Base-by-base conservation (phyloP, 2,113 vertebrate genomes). In the Apteryx owenii region DNA sequence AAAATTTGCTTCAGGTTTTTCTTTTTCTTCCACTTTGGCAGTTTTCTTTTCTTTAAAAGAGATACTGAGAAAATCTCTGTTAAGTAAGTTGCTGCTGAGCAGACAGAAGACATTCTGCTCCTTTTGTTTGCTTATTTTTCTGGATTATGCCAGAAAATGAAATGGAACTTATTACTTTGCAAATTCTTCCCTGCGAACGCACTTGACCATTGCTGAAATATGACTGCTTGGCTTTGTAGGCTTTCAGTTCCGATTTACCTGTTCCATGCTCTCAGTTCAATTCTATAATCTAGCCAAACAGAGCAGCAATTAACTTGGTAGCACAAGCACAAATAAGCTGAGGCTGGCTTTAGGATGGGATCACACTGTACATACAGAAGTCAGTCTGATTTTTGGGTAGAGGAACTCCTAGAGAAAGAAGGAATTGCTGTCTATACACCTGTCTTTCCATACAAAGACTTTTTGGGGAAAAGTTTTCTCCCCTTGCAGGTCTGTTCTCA, bases 171-270 rank as follows among this genome's bases (percentile, higher is more conserved):
- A 82, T 85, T 80, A 91, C 61, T 89, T 89, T n/a, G 62, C 42
- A 91, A 96, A 91, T 89, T 92, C 70, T 70, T 80, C 53, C 75
- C 81, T 82, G 50, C 72, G 70, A 95, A 87, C 91, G 46, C 21
- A 85, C 13, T 91, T 85, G 40, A 82, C 40, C 81, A 40, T 54
- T 62, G 42, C 29, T 89, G 77, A 76, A 91, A 70, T 80, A 36
- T 22, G 18, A 89, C 44, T 89, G 1, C 36, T 81, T 64, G 65
- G 29, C 53, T 92, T 95, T 81, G 77, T 58, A 46, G 61, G 12
- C 70, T 95, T 87, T 88, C 87, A 58, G 2, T 77, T 93, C 73
- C 58, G 51, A 85, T 89, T 79, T 89, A 40, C 28, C 58, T 65
- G 69, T 79, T 58, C 73, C 86, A 10, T 33, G 56, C 31, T 89